Percentiles rank a stretch among this genome's conserved stretches.
These are phyloP conservation scores for Apocheima hispidaria DNA, from an alignment of 2,888 invertebrate species.

Conservation along the genomic window DNA sequence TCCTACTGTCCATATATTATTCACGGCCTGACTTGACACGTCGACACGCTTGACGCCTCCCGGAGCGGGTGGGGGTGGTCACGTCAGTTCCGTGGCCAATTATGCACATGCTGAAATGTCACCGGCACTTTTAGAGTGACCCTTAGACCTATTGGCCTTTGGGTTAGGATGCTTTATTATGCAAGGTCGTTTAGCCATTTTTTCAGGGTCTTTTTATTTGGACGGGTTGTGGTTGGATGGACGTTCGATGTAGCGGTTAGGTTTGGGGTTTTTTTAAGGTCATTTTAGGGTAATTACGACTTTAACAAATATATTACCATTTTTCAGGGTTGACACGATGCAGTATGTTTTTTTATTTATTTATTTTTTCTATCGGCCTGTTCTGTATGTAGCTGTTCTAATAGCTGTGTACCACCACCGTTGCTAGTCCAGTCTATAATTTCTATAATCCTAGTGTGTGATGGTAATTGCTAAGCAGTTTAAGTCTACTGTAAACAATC, in stretches of 20 bases:
- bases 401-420: not conserved
- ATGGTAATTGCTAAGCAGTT: conserved; percentile 15
- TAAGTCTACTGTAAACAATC: conserved; percentile 19
- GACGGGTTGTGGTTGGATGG: conserved; percentile 1
- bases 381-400: not conserved
- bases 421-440: conserved; percentile 18
- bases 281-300: not conserved
- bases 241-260: conserved; percentile 5
- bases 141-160: conserved; percentile 85
- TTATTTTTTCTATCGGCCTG: not conserved
- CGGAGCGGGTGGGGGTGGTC: conserved; percentile 51
- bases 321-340: not conserved
- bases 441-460: conserved; percentile 2
- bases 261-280: not conserved
- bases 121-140: conserved; percentile 76
- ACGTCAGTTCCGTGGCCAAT: conserved; percentile 81
- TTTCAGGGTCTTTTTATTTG: conserved; percentile 16
- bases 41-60: conserved; percentile 71
- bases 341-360: not conserved
- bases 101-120: conserved; percentile 83
- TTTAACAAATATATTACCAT: not conserved
- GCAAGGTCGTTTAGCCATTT: conserved; percentile 41
- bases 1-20: conserved; percentile 79
- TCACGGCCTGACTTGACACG: conserved; percentile 81
- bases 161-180: conserved; percentile 61